Conservation (phyloP, 2,888 invertebrate species). For the Archaeoteleia sp. region DNA sequence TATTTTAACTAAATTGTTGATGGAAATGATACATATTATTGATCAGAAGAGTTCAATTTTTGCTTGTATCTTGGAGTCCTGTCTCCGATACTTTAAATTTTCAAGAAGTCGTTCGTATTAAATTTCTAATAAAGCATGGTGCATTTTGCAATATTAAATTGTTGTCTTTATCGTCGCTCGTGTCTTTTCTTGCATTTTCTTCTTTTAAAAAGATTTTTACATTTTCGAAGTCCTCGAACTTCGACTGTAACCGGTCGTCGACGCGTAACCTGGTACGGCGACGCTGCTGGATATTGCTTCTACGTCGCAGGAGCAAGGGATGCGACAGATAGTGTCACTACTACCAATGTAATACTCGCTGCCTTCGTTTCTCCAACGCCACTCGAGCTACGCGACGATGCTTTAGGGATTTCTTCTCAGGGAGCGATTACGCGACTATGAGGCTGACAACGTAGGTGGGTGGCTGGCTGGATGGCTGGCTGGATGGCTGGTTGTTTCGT, state of each 20-base stretch:
- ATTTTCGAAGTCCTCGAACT: conserved; percentile 16
- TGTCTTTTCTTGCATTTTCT: neutral
- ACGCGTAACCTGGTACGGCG: conserved; percentile 20
- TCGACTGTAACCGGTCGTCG: conserved; percentile 37
- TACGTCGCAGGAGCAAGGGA: conserved; percentile 22
- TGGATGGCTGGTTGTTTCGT: no score
- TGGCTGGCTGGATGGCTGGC: conserved; percentile 14
- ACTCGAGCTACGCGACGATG: conserved; percentile 76
- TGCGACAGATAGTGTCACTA: conserved; percentile 32
- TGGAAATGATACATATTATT: no score
- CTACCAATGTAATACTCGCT: conserved; percentile 37
- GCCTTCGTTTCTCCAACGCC: conserved; percentile 56
- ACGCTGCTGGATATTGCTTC: conserved; percentile 28
- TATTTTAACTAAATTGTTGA: no score
- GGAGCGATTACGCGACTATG: conserved; percentile 61
- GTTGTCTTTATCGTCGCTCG: conserved; percentile 2
- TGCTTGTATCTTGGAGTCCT: no score
- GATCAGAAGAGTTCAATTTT: no score
- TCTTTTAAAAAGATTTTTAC: neutral
- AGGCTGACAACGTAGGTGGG: conserved; percentile 23
- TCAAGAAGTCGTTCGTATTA: no score
- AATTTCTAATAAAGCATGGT: no score
- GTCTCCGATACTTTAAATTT: no score
- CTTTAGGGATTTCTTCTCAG: conserved; percentile 68
- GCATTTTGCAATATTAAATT: neutral